Evolutionary conservation across 1,140 invertebrate species (phyloP).

Genomic region (Solen grandis): DNA sequence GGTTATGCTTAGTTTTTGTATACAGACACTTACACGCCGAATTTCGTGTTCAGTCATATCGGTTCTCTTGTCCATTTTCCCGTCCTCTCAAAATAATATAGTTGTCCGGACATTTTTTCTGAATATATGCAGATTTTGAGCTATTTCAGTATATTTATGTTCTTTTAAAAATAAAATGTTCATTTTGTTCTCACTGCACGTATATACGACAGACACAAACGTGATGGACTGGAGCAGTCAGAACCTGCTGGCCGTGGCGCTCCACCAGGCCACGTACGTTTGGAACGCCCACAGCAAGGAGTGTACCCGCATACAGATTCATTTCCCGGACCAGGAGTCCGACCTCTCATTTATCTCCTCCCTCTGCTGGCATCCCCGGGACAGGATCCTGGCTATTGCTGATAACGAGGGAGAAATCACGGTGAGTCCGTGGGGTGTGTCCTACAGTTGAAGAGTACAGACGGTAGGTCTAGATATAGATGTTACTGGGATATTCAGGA

Average conservation of each 20-base stretch:
- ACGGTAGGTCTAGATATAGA: background rate
- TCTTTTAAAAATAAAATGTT: too few species aligned
- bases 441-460: background rate
- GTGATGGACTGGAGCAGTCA: conserved; percentile 48
- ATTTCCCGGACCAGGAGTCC: background rate
- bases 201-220: conserved; percentile 57
- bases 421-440: conserved; percentile 5
- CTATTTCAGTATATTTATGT: too few species aligned
- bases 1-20: too few species aligned
- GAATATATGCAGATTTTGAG: too few species aligned
- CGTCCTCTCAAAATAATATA: too few species aligned
- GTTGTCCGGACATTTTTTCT: too few species aligned
- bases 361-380: conserved; percentile 28
- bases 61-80: too few species aligned
- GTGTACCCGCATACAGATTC: conserved; percentile 19
- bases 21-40: too few species aligned
- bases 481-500: too few species aligned
- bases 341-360: conserved; percentile 36
- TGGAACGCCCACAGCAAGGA: conserved; percentile 47
- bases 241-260: conserved; percentile 48
- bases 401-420: conserved; percentile 36
- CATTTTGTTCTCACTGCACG: too few species aligned
- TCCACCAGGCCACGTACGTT: conserved; percentile 46
- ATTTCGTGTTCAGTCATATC: too few species aligned
- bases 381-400: conserved; percentile 29